Percentiles rank a stretch among this genome's conserved stretches.
Conservation (phyloP, 2,797 vertebrate genomes). For the Spinus olivaceus region DNA sequence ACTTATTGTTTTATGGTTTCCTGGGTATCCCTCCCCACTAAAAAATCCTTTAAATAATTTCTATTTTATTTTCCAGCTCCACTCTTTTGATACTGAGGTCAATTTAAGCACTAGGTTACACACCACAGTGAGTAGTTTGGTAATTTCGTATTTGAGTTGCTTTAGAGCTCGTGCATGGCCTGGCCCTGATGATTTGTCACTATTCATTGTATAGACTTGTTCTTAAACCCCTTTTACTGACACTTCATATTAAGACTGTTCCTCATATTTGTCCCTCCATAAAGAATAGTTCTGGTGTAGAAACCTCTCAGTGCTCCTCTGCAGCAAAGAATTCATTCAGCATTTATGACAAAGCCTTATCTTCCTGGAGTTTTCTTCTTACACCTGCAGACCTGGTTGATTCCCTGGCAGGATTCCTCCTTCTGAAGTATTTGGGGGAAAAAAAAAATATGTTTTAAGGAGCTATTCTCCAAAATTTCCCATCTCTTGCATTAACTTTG, state of each 20-base stretch:
- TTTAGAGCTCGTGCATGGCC: constrained; percentile 9
- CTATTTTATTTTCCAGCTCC: background rate
- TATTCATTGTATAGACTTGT: constrained; percentile 21
- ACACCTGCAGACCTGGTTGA: background rate
- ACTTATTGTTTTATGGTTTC: background rate
- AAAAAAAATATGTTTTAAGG: background rate
- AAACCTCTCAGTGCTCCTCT: background rate
- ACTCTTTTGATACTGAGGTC: background rate
- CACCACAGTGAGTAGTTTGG: constrained; percentile 9
- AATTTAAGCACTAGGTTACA: constrained; percentile 14
- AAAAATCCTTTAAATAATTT: background rate
- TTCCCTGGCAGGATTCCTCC: background rate
- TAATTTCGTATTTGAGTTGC: constrained; percentile 37
- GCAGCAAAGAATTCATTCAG: background rate
- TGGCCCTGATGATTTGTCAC: constrained; percentile 9
- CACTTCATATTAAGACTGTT: background rate
- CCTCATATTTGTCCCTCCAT: background rate
- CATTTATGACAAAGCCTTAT: background rate
- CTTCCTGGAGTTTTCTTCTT: background rate
- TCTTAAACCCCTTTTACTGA: constrained; percentile 11
- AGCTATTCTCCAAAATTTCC: background rate
- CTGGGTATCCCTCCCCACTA: background rate
- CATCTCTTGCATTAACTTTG: background rate
- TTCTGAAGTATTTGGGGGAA: background rate
- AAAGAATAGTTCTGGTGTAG: background rate